Evolutionary conservation across 2,113 vertebrate genomes (phyloP), one percentile per base, ranked within the genome.

Genomic region (Lathamus discolor): DNA sequence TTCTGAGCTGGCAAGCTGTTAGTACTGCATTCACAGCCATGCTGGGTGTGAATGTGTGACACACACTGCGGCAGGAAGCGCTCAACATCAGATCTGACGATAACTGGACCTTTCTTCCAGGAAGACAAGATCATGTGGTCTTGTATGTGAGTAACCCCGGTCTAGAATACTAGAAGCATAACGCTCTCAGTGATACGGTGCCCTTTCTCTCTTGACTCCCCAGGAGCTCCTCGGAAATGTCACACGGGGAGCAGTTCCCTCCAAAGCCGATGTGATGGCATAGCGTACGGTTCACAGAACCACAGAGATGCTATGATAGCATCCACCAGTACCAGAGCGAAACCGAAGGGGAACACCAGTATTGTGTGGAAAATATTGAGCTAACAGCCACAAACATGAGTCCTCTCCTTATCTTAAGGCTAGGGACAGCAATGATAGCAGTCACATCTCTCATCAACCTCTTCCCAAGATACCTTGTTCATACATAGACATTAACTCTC

Each of bases 41-140:
- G 2, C 57, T 70, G 67, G 82, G 93, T 62, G 90, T 91, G 88
- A 93, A 94, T 89, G 81, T 91, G 92, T 96, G 92, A 96, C 93
- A 92, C 93, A 92, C 74, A 7, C 70, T 13, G 84, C 0, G 29
- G 93, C 96, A 97, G 96, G 96, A 97, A 97, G 95, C 2, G 54
- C 88, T 97, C 74, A 15, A 4, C 59, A 15, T 87, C 94, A 94
- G 96, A 96, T 97, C 57, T 92, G 88, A 41, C 4, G 82, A 94
- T 93, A 91, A 95, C 91, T 6, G 39, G 88, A 54, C 86, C 68
- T 64, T 75, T 90, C 89, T 98, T 96, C 97, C 95, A 95, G 97
- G 98, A 98, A 98, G 82, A 57, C 44, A 59, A 93, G 85, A 79
- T 43, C 92, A 74, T 93, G 96, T 88, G 92, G 69, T 44, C 57